Percentiles rank a stretch among this genome's conserved stretches.
phyloP scores from a whole-genome alignment of 2,797 vertebrate genomes.

The Etheostoma perlongum region DNA sequence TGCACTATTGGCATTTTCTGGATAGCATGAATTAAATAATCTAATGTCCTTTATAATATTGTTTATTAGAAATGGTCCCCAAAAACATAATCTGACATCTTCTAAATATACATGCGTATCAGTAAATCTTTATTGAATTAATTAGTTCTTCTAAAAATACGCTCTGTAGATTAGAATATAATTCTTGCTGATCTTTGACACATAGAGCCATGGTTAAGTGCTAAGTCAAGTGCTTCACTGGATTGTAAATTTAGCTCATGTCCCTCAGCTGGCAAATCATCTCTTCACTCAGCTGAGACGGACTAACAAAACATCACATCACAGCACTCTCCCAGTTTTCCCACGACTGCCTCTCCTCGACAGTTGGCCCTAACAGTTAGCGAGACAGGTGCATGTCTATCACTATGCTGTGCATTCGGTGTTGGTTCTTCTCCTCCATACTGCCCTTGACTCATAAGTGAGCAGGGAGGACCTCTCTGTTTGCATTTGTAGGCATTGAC shows the following conservation, averaged over 20 bases:
- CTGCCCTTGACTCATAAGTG: constrained; percentile 65
- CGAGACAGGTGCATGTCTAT: constrained; percentile 75
- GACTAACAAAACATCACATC: constrained; percentile 66
- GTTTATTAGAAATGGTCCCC: neutral
- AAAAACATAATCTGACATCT: neutral
- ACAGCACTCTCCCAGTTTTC: constrained; percentile 64
- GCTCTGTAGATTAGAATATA: constrained; percentile 1
- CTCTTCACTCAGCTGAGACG: constrained; percentile 66
- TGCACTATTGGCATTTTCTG: neutral
- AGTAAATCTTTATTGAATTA: constrained; percentile 1
- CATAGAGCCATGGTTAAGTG: constrained; percentile 25
- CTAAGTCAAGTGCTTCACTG: constrained; percentile 35
- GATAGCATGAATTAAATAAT: neutral
- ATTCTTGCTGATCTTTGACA: constrained; percentile 47
- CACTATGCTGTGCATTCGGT: constrained; percentile 56
- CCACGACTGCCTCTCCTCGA: constrained; percentile 73
- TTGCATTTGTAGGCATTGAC: constrained; percentile 28
- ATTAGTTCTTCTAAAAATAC: constrained; percentile 37
- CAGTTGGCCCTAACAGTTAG: constrained; percentile 71
- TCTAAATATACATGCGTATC: neutral
- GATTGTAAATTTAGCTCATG: constrained; percentile 67
- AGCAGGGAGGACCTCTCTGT: constrained; percentile 10
- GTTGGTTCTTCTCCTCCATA: constrained; percentile 21
- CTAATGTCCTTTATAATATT: neutral
- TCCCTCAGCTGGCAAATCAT: constrained; percentile 67